A percentile compares a stretch with the other conserved stretches of the same genome.
phyloP scores from a whole-genome alignment of 2,888 invertebrate species.

The Ectemnius lituratus region DNA sequence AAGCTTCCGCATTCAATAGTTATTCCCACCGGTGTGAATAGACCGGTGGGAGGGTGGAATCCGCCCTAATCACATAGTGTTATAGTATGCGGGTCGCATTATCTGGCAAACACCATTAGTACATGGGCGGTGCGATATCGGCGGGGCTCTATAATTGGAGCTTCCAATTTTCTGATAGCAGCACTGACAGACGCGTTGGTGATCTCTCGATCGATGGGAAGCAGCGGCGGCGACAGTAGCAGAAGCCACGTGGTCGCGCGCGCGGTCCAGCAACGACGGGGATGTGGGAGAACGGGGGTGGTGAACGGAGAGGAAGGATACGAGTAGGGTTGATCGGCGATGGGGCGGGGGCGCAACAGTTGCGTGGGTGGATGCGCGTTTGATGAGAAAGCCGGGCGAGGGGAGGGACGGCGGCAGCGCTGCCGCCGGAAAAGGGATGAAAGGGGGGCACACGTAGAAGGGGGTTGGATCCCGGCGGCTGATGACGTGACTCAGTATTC shows the following conservation, averaged over 20 bases:
- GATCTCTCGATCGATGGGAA: not conserved
- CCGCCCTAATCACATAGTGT: too few relatives aligned
- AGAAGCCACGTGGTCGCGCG: too few relatives aligned
- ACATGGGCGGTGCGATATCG: too few relatives aligned
- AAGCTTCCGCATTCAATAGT: too few relatives aligned
- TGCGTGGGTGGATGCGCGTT: conserved; percentile 76
- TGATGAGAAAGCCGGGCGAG: conserved; percentile 61
- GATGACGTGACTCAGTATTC: conserved; percentile 69
- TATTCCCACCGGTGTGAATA: too few relatives aligned
- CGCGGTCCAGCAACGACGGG: not conserved
- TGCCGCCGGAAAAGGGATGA: conserved; percentile 53
- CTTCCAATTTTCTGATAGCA: too few relatives aligned
- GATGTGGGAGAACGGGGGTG: not conserved
- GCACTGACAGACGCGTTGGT: too few relatives aligned
- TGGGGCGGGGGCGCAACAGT: conserved; percentile 74
- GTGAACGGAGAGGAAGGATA: conserved; percentile 41
- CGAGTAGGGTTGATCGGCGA: conserved; percentile 54
- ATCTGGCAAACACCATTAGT: too few relatives aligned
- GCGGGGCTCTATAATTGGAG: too few relatives aligned
- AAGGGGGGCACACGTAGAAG: conserved; percentile 51
- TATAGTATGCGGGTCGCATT: too few relatives aligned
- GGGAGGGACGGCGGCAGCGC: conserved; percentile 42
- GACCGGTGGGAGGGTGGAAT: too few relatives aligned
- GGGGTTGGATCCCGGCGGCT: conserved; percentile 62
- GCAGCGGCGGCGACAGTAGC: too few relatives aligned